phyloP scores from a whole-genome alignment of 2,113 vertebrate genomes.

The Eolophus roseicapilla region DNA sequence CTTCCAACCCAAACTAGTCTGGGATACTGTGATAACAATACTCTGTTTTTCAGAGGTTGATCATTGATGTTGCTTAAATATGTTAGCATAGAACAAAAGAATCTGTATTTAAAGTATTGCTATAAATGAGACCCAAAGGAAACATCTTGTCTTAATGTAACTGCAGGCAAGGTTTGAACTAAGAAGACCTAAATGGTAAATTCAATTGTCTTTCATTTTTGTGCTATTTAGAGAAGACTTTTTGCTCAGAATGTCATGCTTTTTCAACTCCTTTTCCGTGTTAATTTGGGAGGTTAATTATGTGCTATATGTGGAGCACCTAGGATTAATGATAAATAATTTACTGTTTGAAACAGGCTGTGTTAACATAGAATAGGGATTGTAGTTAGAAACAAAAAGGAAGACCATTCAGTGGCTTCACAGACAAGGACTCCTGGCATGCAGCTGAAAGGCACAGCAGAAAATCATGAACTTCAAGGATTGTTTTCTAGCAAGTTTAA shows the following conservation, averaged over 20 bases:
- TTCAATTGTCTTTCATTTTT: neutral
- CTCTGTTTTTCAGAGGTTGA: neutral
- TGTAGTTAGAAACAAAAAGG: neutral
- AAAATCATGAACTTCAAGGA: neutral
- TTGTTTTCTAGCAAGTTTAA: neutral
- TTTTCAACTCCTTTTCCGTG: neutral
- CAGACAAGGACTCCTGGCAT: neutral
- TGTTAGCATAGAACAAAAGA: neutral
- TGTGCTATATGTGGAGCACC: neutral
- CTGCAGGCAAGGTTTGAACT: neutral
- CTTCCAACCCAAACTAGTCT: neutral
- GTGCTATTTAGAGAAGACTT: neutral
- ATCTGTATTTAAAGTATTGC: neutral
- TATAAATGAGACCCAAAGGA: neutral
- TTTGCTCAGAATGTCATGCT: neutral
- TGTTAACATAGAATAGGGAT: neutral
- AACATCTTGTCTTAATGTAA: neutral
- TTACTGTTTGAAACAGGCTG: neutral
- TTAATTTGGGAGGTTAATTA: neutral
- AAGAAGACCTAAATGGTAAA: neutral
- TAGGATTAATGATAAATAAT: neutral
- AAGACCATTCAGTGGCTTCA: neutral
- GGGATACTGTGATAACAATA: neutral
- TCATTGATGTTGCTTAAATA: neutral
- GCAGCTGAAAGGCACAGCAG: neutral